Evolutionary conservation across 1,140 invertebrate species (phyloP), one percentile per base, ranked within the genome.

Genomic region (Eubasilissa regina): DNA sequence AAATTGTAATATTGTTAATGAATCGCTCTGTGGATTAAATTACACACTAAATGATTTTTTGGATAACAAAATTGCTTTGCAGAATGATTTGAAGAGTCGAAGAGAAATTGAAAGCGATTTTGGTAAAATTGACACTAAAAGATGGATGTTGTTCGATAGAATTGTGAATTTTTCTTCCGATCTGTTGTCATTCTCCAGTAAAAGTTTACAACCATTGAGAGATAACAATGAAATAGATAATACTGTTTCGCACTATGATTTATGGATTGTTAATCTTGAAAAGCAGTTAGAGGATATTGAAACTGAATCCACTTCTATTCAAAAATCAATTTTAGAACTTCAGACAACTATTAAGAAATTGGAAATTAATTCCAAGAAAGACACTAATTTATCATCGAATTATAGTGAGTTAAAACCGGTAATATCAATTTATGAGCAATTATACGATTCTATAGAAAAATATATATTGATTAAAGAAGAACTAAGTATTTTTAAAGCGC

Each of bases 361-460:
- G 19, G 60, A 70, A 53, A 51, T 6, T 25, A 19, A 44, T 0
- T 13, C 43, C 62, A 66, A 44, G 3, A 44, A 44, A 0, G 15
- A 13, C 15, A 44, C 44, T 0, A n/a, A 44, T n/a, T 8, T 25
- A 12, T 21, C 58, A 0, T 19, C 12, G 15, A 51, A 21, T 45
- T 21, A 13, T 60, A 44, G 15, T 13, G 13, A 15, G 12, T 11
- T 19, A 75, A 13, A 47, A 45, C 44, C 44, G 45, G 35, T 35
- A 60, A n/a, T 75, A 0, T 60, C 73, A 10, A 43, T 75, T 53
- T 75, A 75, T 13, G 35, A 43, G 55, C 55, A 60, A 10, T 15
- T 75, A 21, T 43, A 60, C 4, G 56, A 62, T 47, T 45, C 45
- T 11, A 10, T 60, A 47, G 56, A 75, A 47, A 75, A 75, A 4